Evolutionary conservation across 2,113 vertebrate species (phyloP).

Genomic region (Periophthalmus modestus): DNA sequence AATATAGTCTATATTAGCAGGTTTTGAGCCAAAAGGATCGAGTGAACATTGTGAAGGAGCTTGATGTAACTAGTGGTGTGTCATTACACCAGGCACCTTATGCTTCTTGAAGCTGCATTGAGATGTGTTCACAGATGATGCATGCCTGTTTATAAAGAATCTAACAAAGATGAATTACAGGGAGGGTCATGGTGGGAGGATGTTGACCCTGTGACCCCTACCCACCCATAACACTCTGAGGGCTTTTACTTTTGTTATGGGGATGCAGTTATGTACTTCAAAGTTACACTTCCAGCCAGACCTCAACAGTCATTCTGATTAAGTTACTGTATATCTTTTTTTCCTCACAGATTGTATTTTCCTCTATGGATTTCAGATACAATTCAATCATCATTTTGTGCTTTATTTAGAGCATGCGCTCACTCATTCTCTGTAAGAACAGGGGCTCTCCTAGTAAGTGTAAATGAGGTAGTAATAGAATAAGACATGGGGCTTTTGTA

Average conservation of each 20-base stretch:
- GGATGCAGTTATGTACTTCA: neutral
- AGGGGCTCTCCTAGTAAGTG: slow-evolving; percentile 11
- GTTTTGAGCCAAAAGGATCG: slow-evolving; percentile 53
- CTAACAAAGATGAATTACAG: slow-evolving; percentile 29
- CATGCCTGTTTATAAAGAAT: slow-evolving; percentile 42
- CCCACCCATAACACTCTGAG: slow-evolving; percentile 2
- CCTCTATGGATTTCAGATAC: neutral
- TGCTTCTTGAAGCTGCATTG: slow-evolving; percentile 45
- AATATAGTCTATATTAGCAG: slow-evolving; percentile 28
- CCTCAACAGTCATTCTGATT: neutral
- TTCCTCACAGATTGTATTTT: neutral
- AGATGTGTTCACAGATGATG: slow-evolving; percentile 61
- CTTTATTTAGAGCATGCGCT: neutral
- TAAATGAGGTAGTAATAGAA: slow-evolving; percentile 29
- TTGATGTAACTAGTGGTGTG: slow-evolving; percentile 28
- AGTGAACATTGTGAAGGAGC: slow-evolving; percentile 54
- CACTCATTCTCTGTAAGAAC: neutral
- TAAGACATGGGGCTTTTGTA: slow-evolving; percentile 7
- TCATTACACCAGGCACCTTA: slow-evolving; percentile 50
- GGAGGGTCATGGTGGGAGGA: neutral
- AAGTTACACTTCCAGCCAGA: neutral
- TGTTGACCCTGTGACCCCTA: slow-evolving; percentile 18
- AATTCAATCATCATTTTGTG: neutral
- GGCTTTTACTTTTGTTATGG: neutral
- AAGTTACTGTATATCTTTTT: neutral